These are phyloP conservation scores for Odobenus rosmarus DNA, from an alignment of 2,113 vertebrate species.

Conservation along the genomic window DNA sequence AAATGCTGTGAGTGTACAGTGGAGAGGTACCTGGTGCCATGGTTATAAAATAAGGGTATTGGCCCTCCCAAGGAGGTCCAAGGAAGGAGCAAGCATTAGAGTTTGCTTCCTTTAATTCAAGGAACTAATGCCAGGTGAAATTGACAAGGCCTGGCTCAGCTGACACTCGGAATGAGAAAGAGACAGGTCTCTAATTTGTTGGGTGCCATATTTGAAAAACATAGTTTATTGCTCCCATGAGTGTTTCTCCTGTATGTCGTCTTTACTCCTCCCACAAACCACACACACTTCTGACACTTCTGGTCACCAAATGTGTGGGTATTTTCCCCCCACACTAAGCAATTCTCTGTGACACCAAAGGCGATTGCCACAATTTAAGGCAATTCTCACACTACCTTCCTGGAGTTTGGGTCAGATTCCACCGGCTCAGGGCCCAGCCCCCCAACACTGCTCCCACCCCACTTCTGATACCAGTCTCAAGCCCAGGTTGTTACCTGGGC, in stretches of 20 bases:
- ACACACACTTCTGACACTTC: neutral
- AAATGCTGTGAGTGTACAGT: neutral
- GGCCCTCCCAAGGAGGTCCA: neutral
- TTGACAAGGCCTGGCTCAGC: neutral
- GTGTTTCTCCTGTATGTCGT: neutral
- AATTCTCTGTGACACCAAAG: neutral
- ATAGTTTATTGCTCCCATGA: neutral
- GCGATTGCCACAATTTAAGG: neutral
- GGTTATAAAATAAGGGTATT: neutral
- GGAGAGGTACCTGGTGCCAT: neutral
- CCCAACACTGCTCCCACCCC: neutral
- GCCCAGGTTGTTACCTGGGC: neutral
- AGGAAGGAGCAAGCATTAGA: neutral
- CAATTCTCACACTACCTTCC: neutral
- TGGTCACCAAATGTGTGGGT: neutral
- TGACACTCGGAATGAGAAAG: neutral
- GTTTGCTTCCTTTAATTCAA: neutral
- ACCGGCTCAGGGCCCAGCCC: neutral
- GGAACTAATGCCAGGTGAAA: neutral
- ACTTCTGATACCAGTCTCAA: neutral
- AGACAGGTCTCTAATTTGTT: neutral
- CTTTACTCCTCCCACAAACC: neutral
- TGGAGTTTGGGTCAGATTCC: neutral
- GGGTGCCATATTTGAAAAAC: neutral
- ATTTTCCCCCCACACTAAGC: neutral